Percentiles rank a stretch among this genome's conserved stretches.
Evolutionary conservation across 2,113 vertebrate species (phyloP).

Genomic region (Oncorhynchus mykiss): DNA sequence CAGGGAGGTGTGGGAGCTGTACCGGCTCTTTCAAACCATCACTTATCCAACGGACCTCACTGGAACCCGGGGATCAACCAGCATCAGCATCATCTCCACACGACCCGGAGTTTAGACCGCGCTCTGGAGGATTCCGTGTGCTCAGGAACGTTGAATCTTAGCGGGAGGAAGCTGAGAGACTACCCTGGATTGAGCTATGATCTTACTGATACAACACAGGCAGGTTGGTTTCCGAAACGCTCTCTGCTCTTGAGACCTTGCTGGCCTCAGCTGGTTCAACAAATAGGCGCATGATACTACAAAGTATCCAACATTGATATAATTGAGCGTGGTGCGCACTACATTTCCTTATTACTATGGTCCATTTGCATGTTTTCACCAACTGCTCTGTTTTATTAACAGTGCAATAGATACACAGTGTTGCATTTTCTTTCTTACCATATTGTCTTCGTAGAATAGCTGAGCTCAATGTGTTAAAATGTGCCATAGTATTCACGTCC

Average conservation of each 20-base stretch:
- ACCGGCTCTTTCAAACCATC: conserved; percentile 70
- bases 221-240: conserved; percentile 77
- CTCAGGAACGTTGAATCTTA: conserved; percentile 90
- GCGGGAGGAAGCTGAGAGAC: conserved; percentile 93
- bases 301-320: neutral
- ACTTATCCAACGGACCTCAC: conserved; percentile 80
- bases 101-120: conserved; percentile 89
- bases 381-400: neutral
- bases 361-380: neutral
- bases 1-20: conserved; percentile 78
- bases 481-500: neutral
- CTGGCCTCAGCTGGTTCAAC: conserved; percentile 5
- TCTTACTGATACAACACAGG: conserved; percentile 92
- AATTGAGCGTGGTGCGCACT: neutral
- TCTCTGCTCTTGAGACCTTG: conserved; percentile 17
- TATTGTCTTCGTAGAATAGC: neutral
- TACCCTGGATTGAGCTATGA: conserved; percentile 89
- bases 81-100: conserved; percentile 71
- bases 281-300: neutral
- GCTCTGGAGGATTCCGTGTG: conserved; percentile 90
- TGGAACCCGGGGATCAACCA: conserved; percentile 81
- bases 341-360: neutral
- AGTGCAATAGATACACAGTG: neutral
- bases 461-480: neutral
- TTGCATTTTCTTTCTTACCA: neutral